Evolutionary conservation across 2,113 vertebrate genomes (phyloP), one percentile per base, ranked within the genome.

Genomic region (Carassius gibelio): DNA sequence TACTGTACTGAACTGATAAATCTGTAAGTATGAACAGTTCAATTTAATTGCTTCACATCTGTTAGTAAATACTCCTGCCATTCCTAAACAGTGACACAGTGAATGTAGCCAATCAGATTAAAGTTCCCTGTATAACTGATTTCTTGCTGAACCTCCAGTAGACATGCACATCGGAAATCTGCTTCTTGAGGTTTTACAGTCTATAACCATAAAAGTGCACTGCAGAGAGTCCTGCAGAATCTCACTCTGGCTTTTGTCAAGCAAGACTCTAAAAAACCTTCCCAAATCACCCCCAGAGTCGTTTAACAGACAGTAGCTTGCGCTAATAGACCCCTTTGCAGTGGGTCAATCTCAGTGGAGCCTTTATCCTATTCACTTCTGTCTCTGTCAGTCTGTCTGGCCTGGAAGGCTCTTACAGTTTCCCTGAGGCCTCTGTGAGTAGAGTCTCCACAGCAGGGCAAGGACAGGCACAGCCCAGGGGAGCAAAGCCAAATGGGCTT

Each of bases 391-490:
- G 68, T 64, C 3, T 26, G 75, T 74, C 79, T n/a, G 3, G 30
- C 9, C 71, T 23, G n/a, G 42, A 48, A 15, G 71, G 42, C 42
- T 75, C 42, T 21, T 75, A 50, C n/a, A 14, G 71, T 75, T 48
- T 75, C 8, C 26, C 21, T 8, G 52, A n/a, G 34, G 52, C 34
- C 19, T 17, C 5, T 79, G 55, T 61, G 50, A 38, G 50, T 59
- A 71, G 52, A 77, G 36, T 38, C 77, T 79, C 36, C 57, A 75
- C 42, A 84, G 77, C 59, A 75, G 71, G 74, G 83, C 77, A 38
- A 81, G 78, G 69, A 75, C 78, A 74, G 68, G 71, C 30, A 69
- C n/a, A 69, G 72, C 80, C 66, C 80, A 26, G 57, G 80, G 75
- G 84, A 80, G 55, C 21, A 79, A 30, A 21, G 76, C 57, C 57